Percentiles rank a stretch among this genome's conserved stretches.
phyloP scores from a whole-genome alignment of 2,888 invertebrate species.

The Drosophila nr. fundita region DNA sequence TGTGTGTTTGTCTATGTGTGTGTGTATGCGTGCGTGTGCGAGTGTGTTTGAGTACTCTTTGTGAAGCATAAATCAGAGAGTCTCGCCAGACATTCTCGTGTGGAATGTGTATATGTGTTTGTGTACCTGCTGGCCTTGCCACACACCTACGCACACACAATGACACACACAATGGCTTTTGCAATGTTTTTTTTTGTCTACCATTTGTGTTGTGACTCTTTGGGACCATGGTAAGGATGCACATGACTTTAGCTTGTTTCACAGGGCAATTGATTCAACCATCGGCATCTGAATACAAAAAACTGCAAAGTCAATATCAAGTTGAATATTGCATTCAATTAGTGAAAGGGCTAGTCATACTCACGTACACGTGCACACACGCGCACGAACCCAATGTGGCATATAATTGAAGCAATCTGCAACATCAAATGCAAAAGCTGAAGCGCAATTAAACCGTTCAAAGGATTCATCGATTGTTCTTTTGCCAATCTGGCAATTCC shows the following conservation, averaged over 20 bases:
- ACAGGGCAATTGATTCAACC: conserved; percentile 63
- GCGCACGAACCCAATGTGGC: conserved; percentile 22
- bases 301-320: conserved; percentile 21
- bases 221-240: conserved; percentile 66
- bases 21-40: background rate
- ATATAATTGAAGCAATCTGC: conserved; percentile 52
- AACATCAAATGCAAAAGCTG: conserved; percentile 50
- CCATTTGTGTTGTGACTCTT: conserved; percentile 38
- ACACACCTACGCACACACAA: conserved; percentile 3
- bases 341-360: conserved; percentile 43
- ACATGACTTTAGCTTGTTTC: conserved; percentile 58
- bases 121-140: conserved; percentile 8
- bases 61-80: conserved; percentile 68
- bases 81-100: conserved; percentile 63
- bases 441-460: conserved; percentile 43
- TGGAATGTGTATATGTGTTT: conserved; percentile 16
- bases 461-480: conserved; percentile 46
- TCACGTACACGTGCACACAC: conserved; percentile 5
- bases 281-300: conserved; percentile 52
- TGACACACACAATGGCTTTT: background rate
- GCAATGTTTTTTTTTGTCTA: conserved; percentile 41
- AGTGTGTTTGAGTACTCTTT: conserved; percentile 24
- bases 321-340: conserved; percentile 44
- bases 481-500: conserved; percentile 62
- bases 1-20: background rate